These are phyloP conservation scores for Telenomus remus DNA, from an alignment of 1,140 invertebrate genomes.

Conservation along the genomic window DNA sequence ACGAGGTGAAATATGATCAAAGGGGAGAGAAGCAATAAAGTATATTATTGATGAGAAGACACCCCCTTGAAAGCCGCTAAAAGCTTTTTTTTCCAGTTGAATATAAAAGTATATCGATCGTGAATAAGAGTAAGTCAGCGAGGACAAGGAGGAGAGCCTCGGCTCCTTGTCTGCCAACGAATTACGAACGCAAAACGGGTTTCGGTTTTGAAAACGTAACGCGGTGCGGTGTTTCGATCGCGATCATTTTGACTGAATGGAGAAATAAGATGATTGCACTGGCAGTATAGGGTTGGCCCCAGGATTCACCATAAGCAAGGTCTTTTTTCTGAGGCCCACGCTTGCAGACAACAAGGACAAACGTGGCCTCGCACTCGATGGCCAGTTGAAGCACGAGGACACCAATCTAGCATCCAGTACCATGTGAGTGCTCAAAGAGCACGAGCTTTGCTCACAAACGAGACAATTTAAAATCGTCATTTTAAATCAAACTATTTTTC, in stretches of 20 bases:
- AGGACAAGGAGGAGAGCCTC: slow-evolving; percentile 40
- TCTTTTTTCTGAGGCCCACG: slow-evolving; percentile 95
- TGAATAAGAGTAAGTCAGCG: neutral
- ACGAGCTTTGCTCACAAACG: slow-evolving; percentile 36
- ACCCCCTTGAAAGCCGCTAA: too few species aligned
- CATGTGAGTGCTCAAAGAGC: slow-evolving; percentile 82
- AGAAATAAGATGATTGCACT: slow-evolving; percentile 74
- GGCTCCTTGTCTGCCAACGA: slow-evolving; percentile 40
- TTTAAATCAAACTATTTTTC: too few species aligned
- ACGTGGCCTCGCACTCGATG: slow-evolving; percentile 97
- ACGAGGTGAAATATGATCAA: too few species aligned
- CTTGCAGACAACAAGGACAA: slow-evolving; percentile 99
- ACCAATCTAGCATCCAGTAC: slow-evolving; percentile 98
- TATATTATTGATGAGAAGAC: too few species aligned
- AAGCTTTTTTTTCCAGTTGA: too few species aligned
- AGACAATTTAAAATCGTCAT: too few species aligned
- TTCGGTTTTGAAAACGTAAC: slow-evolving; percentile 54
- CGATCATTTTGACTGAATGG: slow-evolving; percentile 64
- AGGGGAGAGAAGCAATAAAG: too few species aligned
- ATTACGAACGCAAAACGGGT: slow-evolving; percentile 40
- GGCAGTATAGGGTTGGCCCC: slow-evolving; percentile 86
- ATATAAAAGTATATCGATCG: neutral
- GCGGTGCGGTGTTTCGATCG: slow-evolving; percentile 53
- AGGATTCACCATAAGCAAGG: slow-evolving; percentile 98
- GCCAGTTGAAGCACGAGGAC: slow-evolving; percentile 99